Base-by-base conservation (phyloP, 2,113 vertebrate genomes). In the Tragelaphus buxtoni region DNA sequence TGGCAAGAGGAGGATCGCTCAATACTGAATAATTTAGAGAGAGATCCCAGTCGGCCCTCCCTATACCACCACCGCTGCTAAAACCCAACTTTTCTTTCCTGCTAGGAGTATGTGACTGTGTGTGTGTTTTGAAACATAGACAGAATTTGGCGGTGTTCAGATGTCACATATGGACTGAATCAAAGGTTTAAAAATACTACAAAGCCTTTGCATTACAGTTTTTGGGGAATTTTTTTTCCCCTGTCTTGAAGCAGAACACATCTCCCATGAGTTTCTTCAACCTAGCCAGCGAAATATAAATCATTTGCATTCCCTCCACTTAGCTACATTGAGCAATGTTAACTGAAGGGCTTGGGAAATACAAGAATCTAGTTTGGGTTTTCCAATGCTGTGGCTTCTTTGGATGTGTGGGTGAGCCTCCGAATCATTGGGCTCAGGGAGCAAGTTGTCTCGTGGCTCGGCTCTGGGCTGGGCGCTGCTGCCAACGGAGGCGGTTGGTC, bases 91-190 rank as follows among this genome's bases (percentile, higher is more conserved):
- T 98, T 98, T 91, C 90, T 88, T 95, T 96, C 95, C 93, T 96
- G 79, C 92, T 83, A 83, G 49, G 77, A 85, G 90, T 42, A 95
- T 56, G 91, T 85, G 63, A 55, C 88, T 92, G 86, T 97, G 83
- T 95, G 88, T 74, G 95, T 93, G 91, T 96, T 83, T 97, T 96
- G 92, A 96, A 97, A 96, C 94, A 95, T 24, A 96, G 94, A 96
- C 94, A 97, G 97, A 85, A 90, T 97, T 96, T 97, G 97, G 97
- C 98, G 97, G 98, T 98, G 98, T 97, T 98, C 97, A 96, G 95
- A 95, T 95, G 72, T 96, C 97, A 98, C 98, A 98, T 98, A 98
- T 98, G 98, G 98, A 98, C 97, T 95, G 97, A 96, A 98, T 99
- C 98, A 98, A 98, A 98, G 91, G 94, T 98, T 98, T 97, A 95